Percentiles rank a stretch among this genome's conserved stretches.
phyloP scores from a whole-genome alignment of 2,113 vertebrate species.

The Periophthalmodon schlosseri region DNA sequence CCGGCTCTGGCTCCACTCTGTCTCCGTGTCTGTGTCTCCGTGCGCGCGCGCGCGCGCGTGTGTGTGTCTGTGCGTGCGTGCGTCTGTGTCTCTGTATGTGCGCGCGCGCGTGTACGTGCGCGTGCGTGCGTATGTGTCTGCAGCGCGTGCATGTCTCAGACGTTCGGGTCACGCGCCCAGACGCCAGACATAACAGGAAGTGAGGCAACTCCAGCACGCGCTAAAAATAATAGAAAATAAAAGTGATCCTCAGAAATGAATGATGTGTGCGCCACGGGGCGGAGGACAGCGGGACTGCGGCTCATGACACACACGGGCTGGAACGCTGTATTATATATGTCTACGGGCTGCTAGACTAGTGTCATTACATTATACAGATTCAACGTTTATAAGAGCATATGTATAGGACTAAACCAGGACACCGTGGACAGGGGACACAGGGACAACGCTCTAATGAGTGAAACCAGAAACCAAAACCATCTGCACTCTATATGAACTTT shows the following conservation, averaged over 20 bases:
- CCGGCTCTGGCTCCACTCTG: constrained; percentile 6
- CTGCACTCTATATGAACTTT: too few relatives aligned
- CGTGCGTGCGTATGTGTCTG: constrained; percentile 14
- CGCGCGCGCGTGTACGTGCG: background rate
- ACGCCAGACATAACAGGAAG: constrained; percentile 66
- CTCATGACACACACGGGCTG: background rate
- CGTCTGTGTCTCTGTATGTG: background rate
- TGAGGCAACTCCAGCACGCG: constrained; percentile 3
- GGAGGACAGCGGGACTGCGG: background rate
- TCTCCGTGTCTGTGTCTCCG: background rate
- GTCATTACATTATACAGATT: too few relatives aligned
- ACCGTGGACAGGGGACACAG: background rate
- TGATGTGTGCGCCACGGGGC: background rate
- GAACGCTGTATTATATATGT: too few relatives aligned
- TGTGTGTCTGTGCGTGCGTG: background rate
- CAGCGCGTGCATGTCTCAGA: background rate
- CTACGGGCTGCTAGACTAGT: too few relatives aligned
- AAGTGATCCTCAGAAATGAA: background rate
- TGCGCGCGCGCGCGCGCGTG: background rate
- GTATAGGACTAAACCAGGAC: too few relatives aligned
- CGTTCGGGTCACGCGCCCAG: constrained; percentile 29
- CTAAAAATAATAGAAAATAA: constrained; percentile 45
- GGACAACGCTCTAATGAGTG: too few relatives aligned
- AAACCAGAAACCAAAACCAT: too few relatives aligned
- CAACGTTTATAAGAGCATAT: too few relatives aligned